Base-by-base conservation (phyloP, 2,797 vertebrate species). In the Perodicticus potto region DNA sequence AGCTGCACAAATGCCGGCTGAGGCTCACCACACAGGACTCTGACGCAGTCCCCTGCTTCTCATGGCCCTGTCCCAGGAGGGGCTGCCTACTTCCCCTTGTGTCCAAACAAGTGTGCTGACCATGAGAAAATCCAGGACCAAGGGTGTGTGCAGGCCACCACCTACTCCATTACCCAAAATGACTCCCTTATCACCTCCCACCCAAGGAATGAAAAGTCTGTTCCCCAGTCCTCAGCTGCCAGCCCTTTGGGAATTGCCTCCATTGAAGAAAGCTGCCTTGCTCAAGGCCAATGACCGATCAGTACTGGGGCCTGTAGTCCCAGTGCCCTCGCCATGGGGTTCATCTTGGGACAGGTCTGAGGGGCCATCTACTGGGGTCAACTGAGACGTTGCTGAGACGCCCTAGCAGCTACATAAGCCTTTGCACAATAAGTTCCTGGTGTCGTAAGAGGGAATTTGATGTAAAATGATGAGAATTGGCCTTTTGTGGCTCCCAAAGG, bases 1-100 rank as follows among this genome's bases (percentile, higher is more conserved):
- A 8, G 20, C 4, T 11, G 27, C 4, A 0, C 0, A 5, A 20
- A 25, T 0, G 27, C 34, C 16, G 27, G 20, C 17, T 43, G 20
- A 59, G 10, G 55, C 59, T 43, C 10, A 0, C n/a, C 45, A 32
- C 8, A 1, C 1, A 9, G 45, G 53, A 2, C 57, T 27, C 29
- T 16, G 40, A 37, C 37, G 11, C n/a, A 10, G 45, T 32, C 2
- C 32, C 55, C 22, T 4, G 7, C 4, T 43, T 72, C 81, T 83
- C 34, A 0, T 1, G 5, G 13, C 43, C n/a, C 81, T 11, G 1
- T 22, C 37, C 81, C 45, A 11, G 40, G 32, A 7, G 63, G n/a
- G n/a, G 53, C 59, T 40, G n/a, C 32, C 34, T 43, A n/a, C 20
- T 45, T 10, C 7, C 19, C 3, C 16, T 22, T 43, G n/a, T 3